phyloP scores from a whole-genome alignment of 2,113 vertebrate species.

The Cynopterus brachyotis region DNA sequence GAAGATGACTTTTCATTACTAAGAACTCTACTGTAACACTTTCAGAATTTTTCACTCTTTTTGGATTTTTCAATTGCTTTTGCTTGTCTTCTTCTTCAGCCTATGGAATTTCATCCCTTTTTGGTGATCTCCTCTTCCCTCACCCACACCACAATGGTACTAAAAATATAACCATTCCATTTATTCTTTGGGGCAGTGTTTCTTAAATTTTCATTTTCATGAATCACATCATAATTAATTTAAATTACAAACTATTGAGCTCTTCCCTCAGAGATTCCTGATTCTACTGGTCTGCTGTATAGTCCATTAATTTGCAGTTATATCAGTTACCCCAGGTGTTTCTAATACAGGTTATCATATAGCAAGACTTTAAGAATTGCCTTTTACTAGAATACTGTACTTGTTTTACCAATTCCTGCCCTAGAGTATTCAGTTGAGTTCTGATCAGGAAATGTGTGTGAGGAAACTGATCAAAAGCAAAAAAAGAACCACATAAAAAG shows the following conservation, averaged over 20 bases:
- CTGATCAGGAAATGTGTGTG: neutral
- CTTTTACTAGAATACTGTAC: neutral
- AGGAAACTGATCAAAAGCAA: neutral
- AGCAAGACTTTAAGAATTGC: neutral
- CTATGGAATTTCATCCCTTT: neutral
- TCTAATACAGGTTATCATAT: neutral
- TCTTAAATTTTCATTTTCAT: neutral
- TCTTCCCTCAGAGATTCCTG: neutral
- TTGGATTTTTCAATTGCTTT: neutral
- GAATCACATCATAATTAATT: neutral
- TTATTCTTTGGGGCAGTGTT: neutral
- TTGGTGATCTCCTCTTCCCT: neutral
- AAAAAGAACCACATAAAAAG: neutral
- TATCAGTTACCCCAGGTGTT: neutral
- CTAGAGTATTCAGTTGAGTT: neutral
- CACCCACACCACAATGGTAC: neutral
- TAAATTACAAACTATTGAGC: neutral
- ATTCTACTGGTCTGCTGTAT: neutral
- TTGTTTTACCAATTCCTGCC: neutral
- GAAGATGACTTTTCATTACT: neutral
- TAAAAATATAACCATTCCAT: neutral
- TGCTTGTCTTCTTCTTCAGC: neutral
- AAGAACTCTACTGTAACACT: neutral
- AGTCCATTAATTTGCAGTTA: neutral
- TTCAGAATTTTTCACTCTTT: neutral